phyloP scores from a whole-genome alignment of 1,140 invertebrate species.

The Bicyclus anynana region DNA sequence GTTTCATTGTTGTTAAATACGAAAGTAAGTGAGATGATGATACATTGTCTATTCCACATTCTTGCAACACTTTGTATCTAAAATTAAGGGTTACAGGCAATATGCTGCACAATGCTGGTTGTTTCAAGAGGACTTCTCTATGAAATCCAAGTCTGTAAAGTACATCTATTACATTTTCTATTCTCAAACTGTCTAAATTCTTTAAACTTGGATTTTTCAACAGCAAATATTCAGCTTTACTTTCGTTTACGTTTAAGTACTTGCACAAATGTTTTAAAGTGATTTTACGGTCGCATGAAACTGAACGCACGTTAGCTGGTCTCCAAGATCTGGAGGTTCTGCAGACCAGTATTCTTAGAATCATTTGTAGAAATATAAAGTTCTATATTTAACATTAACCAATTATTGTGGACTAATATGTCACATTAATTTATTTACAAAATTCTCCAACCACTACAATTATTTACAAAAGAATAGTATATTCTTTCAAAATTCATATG shows the following conservation, averaged over 20 bases:
- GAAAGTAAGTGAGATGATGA: constrained; percentile 35
- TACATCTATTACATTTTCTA: constrained; percentile 39
- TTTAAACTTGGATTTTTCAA: constrained; percentile 53
- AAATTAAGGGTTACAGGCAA: constrained; percentile 59
- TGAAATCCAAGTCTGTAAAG: constrained; percentile 47
- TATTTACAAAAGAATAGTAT: too few relatives aligned
- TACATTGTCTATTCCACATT: constrained; percentile 58
- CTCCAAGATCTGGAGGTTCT: not conserved
- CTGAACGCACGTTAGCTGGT: constrained; percentile 6
- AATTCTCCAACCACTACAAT: too few relatives aligned
- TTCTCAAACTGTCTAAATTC: constrained; percentile 38
- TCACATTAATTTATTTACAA: too few relatives aligned
- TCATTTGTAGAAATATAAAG: too few relatives aligned
- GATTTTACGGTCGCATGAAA: constrained; percentile 23
- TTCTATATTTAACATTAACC: too few relatives aligned
- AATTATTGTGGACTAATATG: too few relatives aligned
- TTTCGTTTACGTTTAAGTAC: constrained; percentile 47
- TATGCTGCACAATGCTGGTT: constrained; percentile 53
- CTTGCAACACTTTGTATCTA: constrained; percentile 54
- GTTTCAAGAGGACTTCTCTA: constrained; percentile 39
- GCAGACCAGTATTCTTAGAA: constrained; percentile 13
- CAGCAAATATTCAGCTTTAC: constrained; percentile 44
- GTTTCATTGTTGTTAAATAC: constrained; percentile 55
- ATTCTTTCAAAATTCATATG: too few relatives aligned
- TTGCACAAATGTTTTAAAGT: constrained; percentile 40